Percentiles rank a stretch among this genome's conserved stretches.
Conservation (phyloP, 2,797 vertebrate genomes). For the Sebastes minor region DNA sequence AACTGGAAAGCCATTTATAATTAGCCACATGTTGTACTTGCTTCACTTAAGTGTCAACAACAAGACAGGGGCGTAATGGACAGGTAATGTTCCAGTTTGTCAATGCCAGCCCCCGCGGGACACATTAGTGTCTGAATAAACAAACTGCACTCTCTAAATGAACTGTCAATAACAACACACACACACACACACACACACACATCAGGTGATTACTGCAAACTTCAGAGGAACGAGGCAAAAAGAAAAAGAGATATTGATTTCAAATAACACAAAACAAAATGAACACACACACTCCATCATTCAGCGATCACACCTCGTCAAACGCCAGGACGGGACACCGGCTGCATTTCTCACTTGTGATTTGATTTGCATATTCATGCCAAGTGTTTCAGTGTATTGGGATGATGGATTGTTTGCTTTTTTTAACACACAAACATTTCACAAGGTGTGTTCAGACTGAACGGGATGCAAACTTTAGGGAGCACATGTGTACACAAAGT, state of each 20-base stretch:
- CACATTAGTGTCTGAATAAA: conserved; percentile 11
- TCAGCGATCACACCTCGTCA: conserved; percentile 14
- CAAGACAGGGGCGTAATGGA: neutral
- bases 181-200: neutral
- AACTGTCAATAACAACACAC: conserved; percentile 2
- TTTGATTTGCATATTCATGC: conserved; percentile 2
- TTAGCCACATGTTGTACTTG: neutral
- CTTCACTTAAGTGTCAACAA: neutral
- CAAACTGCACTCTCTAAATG: conserved; percentile 1
- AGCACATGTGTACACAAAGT: neutral
- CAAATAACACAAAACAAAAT: conserved; percentile 15
- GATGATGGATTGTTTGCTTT: neutral
- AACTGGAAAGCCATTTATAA: neutral
- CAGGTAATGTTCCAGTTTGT: conserved; percentile 24
- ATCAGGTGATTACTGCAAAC: neutral
- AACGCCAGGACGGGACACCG: neutral
- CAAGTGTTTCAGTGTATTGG: neutral
- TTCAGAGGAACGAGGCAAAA: neutral
- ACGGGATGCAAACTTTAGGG: conserved; percentile 16
- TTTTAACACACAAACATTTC: neutral
- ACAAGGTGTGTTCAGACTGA: neutral
- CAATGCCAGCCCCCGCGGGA: neutral
- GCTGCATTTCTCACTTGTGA: conserved; percentile 10
- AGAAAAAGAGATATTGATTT: conserved; percentile 5
- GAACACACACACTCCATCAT: neutral